A percentile compares a stretch with the other conserved stretches of the same genome.
Evolutionary conservation across 2,113 vertebrate species (phyloP).

Genomic region (Varanus komodoensis): DNA sequence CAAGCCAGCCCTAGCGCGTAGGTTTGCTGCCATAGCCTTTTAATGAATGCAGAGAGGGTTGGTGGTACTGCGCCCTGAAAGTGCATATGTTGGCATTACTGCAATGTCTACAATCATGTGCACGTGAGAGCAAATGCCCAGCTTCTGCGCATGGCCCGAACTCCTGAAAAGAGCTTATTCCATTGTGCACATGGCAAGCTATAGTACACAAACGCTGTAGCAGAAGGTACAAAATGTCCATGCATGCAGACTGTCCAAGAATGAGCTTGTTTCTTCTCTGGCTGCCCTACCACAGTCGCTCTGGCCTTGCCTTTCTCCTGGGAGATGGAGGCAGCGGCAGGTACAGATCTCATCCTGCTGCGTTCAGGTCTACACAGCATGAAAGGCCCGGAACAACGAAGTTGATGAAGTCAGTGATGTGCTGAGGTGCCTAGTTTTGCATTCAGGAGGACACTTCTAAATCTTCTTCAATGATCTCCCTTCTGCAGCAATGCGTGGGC

Average conservation of each 20-base stretch:
- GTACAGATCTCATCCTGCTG: not conserved
- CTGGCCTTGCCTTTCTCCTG: conserved; percentile 20
- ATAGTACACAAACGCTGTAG: not conserved
- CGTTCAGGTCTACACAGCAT: not conserved
- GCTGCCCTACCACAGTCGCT: not conserved
- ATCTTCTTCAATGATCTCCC: not conserved
- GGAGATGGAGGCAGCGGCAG: not conserved
- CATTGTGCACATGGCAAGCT: not conserved
- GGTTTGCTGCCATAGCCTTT: no score
- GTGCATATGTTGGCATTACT: not conserved
- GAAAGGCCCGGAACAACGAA: not conserved
- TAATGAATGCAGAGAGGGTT: no score
- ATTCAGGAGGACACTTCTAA: conserved; percentile 23
- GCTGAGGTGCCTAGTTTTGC: not conserved
- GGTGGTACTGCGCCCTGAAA: not conserved
- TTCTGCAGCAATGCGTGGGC: conserved; percentile 26
- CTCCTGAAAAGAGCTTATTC: not conserved
- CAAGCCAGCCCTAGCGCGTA: no score
- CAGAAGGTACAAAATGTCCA: not conserved
- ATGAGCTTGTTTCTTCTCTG: not conserved
- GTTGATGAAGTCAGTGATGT: not conserved
- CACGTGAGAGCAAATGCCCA: not conserved
- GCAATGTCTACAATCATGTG: not conserved
- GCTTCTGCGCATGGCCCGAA: not conserved
- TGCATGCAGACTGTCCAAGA: not conserved